A percentile compares a stretch with the other conserved stretches of the same genome.
Conservation (phyloP, 2,888 invertebrate species). For the Embidobia sp. region DNA sequence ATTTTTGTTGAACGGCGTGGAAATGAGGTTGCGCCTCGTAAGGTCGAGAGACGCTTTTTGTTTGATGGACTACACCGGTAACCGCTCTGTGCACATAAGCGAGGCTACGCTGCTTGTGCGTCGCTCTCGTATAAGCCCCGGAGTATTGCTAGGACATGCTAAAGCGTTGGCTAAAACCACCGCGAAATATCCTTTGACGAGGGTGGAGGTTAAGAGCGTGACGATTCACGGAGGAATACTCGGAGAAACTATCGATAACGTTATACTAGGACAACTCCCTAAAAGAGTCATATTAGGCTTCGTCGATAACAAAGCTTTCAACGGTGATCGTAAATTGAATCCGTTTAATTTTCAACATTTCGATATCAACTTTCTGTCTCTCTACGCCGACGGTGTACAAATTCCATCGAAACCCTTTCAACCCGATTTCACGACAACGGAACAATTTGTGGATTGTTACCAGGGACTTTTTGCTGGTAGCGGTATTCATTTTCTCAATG, state of each 20-base stretch:
- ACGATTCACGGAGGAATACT: conserved; percentile 65
- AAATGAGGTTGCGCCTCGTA: conserved; percentile 61
- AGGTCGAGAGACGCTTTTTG: conserved; percentile 61
- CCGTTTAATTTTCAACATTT: conserved; percentile 64
- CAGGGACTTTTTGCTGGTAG: conserved; percentile 67
- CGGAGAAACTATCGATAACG: conserved; percentile 71
- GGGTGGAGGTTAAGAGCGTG: conserved; percentile 65
- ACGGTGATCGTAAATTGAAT: conserved; percentile 54
- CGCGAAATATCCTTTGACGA: conserved; percentile 44
- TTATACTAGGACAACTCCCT: conserved; percentile 72
- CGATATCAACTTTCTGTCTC: conserved; percentile 2
- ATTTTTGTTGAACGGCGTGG: conserved; percentile 66
- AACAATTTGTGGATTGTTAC: conserved; percentile 65
- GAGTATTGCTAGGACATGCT: conserved; percentile 68
- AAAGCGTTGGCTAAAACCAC: conserved; percentile 61
- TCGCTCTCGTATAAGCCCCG: conserved; percentile 65
- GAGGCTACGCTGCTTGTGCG: conserved; percentile 61
- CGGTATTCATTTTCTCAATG: conserved; percentile 64
- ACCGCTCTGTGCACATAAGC: no score
- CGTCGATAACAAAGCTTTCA: conserved; percentile 66
- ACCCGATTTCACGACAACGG: conserved; percentile 48
- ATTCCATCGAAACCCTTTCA: conserved; percentile 63
- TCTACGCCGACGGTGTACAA: conserved; percentile 17
- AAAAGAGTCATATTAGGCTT: conserved; percentile 72
- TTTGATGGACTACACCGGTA: no score